Base-by-base conservation (phyloP, 1,140 invertebrate species). In the Daktulosphaira vitifoliae region DNA sequence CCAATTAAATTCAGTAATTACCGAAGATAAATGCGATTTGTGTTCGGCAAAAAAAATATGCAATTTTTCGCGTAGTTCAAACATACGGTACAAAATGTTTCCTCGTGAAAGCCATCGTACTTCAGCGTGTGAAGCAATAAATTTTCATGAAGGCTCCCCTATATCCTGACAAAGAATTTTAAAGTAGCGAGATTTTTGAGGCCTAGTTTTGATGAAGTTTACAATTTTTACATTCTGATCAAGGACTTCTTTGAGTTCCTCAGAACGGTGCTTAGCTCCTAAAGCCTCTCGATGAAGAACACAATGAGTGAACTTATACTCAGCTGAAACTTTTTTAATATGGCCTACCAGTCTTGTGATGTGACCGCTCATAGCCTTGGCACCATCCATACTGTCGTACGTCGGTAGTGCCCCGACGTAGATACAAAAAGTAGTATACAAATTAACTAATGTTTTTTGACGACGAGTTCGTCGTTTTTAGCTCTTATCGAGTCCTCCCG, bases 61-160 rank as follows among this genome's bases (percentile, higher is more conserved):
- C 65, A 75, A 69, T 62, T 74, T 71, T 70, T 71, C 72, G 66
- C 74, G 68, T 65, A 73, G 71, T n/a, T n/a, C n/a, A n/a, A n/a
- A n/a, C n/a, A n/a, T n/a, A n/a, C n/a, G n/a, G n/a, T n/a, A 70
- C 68, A 65, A 66, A 74, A 69, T 69, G 68, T 73, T 74, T 53
- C 73, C 71, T 69, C 70, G 69, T 65, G 71, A 74, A 51, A 74
- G 69, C 71, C 72, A n/a, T n/a, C n/a, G n/a, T n/a, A n/a, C n/a
- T n/a, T n/a, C n/a, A n/a, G n/a, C n/a, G n/a, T n/a, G n/a, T 73
- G 68, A 67, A 72, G 64, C 65, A 74, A 67, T 49, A 74, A 68
- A 51, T 70, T 69, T 69, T 71, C 69, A 70, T 75, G 71, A 69
- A 71, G 56, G 51, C 69, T 68, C 65, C 68, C 69, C 68, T n/a